Conservation (phyloP, 2,797 vertebrate species). For the Falco peregrinus region DNA sequence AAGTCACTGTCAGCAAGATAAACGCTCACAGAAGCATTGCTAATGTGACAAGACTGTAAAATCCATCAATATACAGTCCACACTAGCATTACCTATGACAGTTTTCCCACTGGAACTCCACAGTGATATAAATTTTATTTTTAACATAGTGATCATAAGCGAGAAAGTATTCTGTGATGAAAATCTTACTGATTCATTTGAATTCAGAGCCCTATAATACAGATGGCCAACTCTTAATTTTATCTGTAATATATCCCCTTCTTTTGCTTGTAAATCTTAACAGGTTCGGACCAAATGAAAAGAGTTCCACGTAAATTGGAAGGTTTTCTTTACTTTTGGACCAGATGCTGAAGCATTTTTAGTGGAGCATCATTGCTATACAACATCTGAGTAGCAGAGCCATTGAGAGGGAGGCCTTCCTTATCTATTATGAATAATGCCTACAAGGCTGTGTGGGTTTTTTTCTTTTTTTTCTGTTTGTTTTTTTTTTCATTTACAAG, state of each 20-base stretch:
- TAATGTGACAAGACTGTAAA: slow-evolving; percentile 42
- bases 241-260: not conserved
- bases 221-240: not conserved
- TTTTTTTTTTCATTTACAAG: not conserved
- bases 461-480: not conserved
- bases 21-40: not conserved
- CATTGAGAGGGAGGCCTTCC: not conserved
- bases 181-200: not conserved
- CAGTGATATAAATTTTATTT: slow-evolving; percentile 28
- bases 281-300: not conserved
- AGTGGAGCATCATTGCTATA: not conserved
- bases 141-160: not conserved
- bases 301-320: not conserved
- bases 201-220: not conserved
- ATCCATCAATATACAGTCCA: slow-evolving; percentile 1
- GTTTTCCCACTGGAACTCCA: not conserved
- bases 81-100: not conserved
- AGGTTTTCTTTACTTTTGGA: not conserved
- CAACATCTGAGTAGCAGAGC: not conserved
- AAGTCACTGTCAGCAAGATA: slow-evolving; percentile 19
- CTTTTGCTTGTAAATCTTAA: not conserved
- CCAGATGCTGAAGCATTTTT: not conserved
- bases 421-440: not conserved
- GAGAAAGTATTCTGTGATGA: not conserved
- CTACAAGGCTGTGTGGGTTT: accelerated